Evolutionary conservation across 2,113 vertebrate genomes (phyloP).

Genomic region (Sturnus vulgaris): DNA sequence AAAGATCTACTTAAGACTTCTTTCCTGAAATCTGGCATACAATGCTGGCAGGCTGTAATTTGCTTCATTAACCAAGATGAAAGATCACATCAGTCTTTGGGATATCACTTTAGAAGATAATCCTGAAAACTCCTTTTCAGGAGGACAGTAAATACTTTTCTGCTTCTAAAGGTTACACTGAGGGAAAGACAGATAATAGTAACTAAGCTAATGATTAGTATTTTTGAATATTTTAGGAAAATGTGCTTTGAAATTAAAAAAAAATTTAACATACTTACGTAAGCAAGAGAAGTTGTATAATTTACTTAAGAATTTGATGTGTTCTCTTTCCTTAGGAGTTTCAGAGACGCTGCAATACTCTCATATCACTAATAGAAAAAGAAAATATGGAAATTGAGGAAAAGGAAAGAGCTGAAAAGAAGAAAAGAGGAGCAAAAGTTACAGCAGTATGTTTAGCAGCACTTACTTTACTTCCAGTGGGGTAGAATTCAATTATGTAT

Average conservation of each 20-base stretch:
- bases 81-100: background rate
- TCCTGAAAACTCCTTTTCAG: background rate
- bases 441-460: conserved; percentile 75
- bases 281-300: background rate
- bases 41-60: background rate
- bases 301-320: conserved; percentile 5
- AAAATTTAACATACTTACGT: background rate
- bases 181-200: background rate
- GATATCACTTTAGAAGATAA: background rate
- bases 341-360: conserved; percentile 88
- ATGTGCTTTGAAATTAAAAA: background rate
- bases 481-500: background rate
- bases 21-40: background rate
- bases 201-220: background rate
- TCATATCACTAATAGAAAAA: conserved; percentile 89
- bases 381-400: conserved; percentile 92
- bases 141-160: background rate
- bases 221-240: background rate
- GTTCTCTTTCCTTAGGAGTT: conserved; percentile 79
- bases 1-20: background rate
- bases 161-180: background rate
- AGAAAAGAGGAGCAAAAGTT: conserved; percentile 83
- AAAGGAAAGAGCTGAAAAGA: conserved; percentile 89
- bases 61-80: background rate
- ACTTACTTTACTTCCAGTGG: background rate